phyloP scores from a whole-genome alignment of 1,140 invertebrate genomes.

The Paracyclopina nana region DNA sequence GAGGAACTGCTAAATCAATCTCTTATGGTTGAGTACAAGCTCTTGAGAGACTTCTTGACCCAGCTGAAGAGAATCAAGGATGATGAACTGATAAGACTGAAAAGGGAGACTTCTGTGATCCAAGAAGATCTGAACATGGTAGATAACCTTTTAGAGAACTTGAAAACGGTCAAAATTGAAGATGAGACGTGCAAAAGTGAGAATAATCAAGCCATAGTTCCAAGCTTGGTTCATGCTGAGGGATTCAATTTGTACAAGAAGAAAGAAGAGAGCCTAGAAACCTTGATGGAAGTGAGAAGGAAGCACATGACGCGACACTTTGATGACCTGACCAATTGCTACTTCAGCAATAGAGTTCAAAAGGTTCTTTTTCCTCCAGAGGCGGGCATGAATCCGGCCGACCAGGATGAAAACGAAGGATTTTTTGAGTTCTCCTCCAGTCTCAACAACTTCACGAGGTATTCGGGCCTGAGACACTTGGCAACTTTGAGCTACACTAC shows the following conservation, averaged over 20 bases:
- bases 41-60: not conserved
- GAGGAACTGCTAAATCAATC: conserved; percentile 25
- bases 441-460: conserved; percentile 68
- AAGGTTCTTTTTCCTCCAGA: conserved; percentile 40
- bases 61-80: not conserved
- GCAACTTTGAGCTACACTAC: conserved; percentile 76
- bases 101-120: not conserved
- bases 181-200: no score
- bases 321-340: conserved; percentile 71
- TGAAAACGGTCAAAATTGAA: conserved; percentile 13
- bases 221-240: not conserved
- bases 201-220: not conserved
- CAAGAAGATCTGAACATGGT: not conserved
- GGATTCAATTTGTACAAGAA: conserved; percentile 17
- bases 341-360: conserved; percentile 51
- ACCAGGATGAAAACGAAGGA: conserved; percentile 18
- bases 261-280: conserved; percentile 14
- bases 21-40: conserved; percentile 4
- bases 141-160: conserved; percentile 10
- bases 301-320: conserved; percentile 66
- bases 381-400: conserved; percentile 21
- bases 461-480: conserved; percentile 50
- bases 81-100: not conserved
- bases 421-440: conserved; percentile 58
- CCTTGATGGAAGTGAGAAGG: conserved; percentile 37